phyloP scores from a whole-genome alignment of 2,797 vertebrate species.

The Poecilia gillii region DNA sequence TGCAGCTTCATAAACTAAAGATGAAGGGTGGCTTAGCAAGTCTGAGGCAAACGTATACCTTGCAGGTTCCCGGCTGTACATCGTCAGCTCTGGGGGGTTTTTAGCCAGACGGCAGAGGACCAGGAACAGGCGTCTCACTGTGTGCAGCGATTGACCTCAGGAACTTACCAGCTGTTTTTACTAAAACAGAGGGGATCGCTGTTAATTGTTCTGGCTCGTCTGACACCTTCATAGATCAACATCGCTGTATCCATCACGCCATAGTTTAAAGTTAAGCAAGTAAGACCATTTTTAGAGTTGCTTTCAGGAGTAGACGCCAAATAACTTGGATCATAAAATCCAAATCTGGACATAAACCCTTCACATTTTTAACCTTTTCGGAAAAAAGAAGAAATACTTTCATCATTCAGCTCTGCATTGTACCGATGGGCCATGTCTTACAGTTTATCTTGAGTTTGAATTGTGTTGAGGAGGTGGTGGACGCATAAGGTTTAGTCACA shows the following conservation, averaged over 20 bases:
- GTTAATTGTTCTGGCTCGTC: not conserved
- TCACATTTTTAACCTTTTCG: not conserved
- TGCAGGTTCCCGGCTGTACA: not conserved
- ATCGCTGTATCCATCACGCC: not conserved
- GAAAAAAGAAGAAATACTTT: not conserved
- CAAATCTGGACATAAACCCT: not conserved
- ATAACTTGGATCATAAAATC: not conserved
- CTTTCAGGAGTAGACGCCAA: not conserved
- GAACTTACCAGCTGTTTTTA: not conserved
- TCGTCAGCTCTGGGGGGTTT: not conserved
- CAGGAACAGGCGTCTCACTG: not conserved
- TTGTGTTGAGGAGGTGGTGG: slow-evolving; percentile 1
- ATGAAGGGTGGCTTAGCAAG: not conserved
- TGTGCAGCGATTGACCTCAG: not conserved
- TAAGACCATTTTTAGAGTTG: not conserved
- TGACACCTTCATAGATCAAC: not conserved
- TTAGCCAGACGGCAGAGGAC: not conserved
- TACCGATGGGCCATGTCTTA: not conserved
- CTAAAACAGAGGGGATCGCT: not conserved
- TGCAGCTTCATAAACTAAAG: not conserved
- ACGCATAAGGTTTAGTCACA: not conserved
- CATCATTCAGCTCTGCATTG: not conserved
- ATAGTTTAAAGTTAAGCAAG: not conserved
- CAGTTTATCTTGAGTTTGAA: not conserved
- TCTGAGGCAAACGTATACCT: not conserved